Evolutionary conservation across 2,797 vertebrate genomes (phyloP).

Genomic region (Acrocephalus scirpaceus): DNA sequence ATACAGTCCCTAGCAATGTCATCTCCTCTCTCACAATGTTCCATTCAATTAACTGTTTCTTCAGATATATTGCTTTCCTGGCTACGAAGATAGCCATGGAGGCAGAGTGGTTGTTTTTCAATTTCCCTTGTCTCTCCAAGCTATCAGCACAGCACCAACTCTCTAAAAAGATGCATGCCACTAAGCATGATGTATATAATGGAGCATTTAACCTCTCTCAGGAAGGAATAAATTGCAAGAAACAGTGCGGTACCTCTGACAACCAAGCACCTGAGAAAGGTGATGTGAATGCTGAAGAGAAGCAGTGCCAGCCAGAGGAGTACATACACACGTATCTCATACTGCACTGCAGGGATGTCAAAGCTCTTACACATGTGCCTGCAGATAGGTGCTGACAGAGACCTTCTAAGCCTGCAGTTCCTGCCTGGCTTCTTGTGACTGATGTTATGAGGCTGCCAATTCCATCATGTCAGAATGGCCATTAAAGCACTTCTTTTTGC

Average conservation of each 20-base stretch:
- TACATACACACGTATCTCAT: background rate
- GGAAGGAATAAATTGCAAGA: background rate
- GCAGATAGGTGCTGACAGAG: background rate
- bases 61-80: slow-evolving; percentile 13
- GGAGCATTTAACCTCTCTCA: background rate
- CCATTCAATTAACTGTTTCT: background rate
- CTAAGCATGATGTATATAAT: background rate
- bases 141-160: background rate
- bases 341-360: background rate
- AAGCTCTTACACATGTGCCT: background rate
- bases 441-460: background rate
- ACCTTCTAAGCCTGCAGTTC: background rate
- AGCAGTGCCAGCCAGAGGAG: background rate
- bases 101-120: background rate
- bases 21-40: background rate
- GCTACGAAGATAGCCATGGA: background rate
- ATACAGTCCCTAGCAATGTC: background rate
- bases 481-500: background rate
- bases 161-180: background rate
- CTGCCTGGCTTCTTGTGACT: background rate
- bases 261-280: background rate
- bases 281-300: background rate
- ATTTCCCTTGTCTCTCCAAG: background rate
- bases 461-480: background rate
- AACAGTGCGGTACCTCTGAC: background rate